A percentile compares a stretch with the other conserved stretches of the same genome.
Evolutionary conservation across 1,140 invertebrate genomes (phyloP).

Genomic region (Asobara japonica): DNA sequence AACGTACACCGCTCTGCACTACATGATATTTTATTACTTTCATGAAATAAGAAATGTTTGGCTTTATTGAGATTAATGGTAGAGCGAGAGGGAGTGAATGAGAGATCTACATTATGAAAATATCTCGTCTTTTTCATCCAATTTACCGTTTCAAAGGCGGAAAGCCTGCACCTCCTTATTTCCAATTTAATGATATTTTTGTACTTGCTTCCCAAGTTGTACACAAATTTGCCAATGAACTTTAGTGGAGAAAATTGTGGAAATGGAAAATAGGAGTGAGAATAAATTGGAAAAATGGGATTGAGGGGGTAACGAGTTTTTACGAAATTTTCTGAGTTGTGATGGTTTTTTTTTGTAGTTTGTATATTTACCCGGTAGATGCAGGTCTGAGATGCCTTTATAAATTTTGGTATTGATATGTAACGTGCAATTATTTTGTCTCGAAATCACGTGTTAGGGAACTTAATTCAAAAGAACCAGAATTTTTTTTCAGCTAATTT

Average conservation of each 20-base stretch:
- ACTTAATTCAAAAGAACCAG: no score
- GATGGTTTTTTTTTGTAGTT: not conserved
- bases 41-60: constrained; percentile 6
- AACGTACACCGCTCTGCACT: not conserved
- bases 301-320: not conserved
- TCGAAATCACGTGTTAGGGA: no score
- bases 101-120: not conserved
- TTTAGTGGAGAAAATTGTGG: no score
- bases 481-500: no score
- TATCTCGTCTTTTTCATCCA: constrained; percentile 9
- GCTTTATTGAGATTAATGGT: constrained; percentile 13
- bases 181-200: not conserved
- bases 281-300: not conserved
- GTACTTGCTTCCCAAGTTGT: not conserved
- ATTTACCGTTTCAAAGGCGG: not conserved
- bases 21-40: constrained; percentile 11
- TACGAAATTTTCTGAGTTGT: not conserved
- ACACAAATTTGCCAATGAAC: not conserved
- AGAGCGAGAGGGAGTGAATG: not conserved
- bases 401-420: no score
- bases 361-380: not conserved
- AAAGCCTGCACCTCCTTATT: not conserved
- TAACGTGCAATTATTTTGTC: no score
- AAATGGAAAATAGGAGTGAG: not conserved
- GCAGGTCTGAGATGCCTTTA: no score